Conservation (phyloP, 2,797 vertebrate genomes). For the Distichodus sexfasciatus region DNA sequence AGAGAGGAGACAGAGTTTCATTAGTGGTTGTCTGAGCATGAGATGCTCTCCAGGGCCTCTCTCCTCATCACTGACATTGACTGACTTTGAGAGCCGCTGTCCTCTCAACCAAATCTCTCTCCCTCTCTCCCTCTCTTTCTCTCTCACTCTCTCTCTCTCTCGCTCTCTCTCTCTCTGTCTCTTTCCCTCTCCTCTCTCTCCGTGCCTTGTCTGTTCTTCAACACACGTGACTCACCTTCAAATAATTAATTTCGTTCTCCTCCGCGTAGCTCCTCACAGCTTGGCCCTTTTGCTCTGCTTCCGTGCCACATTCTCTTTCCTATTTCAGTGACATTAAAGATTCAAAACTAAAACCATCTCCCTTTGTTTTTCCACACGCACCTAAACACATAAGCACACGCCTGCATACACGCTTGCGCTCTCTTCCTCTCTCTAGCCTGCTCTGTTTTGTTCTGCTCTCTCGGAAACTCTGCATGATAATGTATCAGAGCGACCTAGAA, state of each 20-base stretch:
- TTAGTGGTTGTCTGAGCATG: background rate
- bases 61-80: background rate
- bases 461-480: background rate
- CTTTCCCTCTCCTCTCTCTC: background rate
- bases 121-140: constrained; percentile 14
- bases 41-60: background rate
- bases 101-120: background rate
- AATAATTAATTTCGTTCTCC: too few species aligned
- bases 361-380: background rate
- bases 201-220: background rate
- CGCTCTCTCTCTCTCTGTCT: background rate
- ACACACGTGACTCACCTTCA: too few species aligned
- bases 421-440: background rate
- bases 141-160: background rate
- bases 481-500: constrained; percentile 51
- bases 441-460: background rate
- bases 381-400: background rate
- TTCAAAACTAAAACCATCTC: constrained; percentile 5
- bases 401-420: background rate
- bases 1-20: constrained; percentile 16
- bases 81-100: background rate
- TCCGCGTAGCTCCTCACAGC: too few species aligned
- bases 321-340: constrained; percentile 2
- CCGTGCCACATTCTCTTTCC: too few species aligned
- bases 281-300: too few species aligned